Evolutionary conservation across 1,140 invertebrate genomes (phyloP), one percentile per base, ranked within the genome.

Genomic region (Nymphalis io): DNA sequence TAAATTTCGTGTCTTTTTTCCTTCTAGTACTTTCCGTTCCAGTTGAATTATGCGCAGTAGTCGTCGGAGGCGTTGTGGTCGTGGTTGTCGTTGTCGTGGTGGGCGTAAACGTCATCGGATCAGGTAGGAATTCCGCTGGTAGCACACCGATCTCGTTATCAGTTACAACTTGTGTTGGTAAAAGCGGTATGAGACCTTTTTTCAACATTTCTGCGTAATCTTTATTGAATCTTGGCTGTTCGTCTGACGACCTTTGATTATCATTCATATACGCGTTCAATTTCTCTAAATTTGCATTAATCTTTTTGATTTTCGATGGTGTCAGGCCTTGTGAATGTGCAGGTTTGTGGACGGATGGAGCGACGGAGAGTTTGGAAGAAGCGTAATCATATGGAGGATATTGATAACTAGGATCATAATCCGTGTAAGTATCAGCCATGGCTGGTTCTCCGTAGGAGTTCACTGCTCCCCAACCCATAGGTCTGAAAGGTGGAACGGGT

Each of bases 121-220:
- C 84, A 10, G 86, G 83, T 16, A 88, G 81, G 60, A 87, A 55
- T 44, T 87, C 87, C 23, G 83, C 87, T 8, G 88, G 83, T 38
- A 89, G 79, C 11, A 91, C 88, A 1, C 88, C 88, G 6, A 89
- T 84, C 68, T 91, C 88, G 75, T 88, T 87, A 27, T 91, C 88
- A 44, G 64, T 76, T 0, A 87, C 80, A 13, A 89, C 85, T 11
- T 81, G 83, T 63, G 88, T 89, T 10, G 87, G 84, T 11, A 86
- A 60, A 20, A 87, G 69, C 2, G 84, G 77, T 18, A 88, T 66
- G 11, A 80, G 75, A 1, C 85, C 85, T 38, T 82, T 88, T 27
- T 78, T 79, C 2, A 90, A 51, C 77, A 89, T 78, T 15, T 85
- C 75, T 10, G 67, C 75, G 46, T 84, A 90, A 13, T 79, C 42